Evolutionary conservation across 2,888 invertebrate species (phyloP).

Genomic region (Osmoderma eremita): DNA sequence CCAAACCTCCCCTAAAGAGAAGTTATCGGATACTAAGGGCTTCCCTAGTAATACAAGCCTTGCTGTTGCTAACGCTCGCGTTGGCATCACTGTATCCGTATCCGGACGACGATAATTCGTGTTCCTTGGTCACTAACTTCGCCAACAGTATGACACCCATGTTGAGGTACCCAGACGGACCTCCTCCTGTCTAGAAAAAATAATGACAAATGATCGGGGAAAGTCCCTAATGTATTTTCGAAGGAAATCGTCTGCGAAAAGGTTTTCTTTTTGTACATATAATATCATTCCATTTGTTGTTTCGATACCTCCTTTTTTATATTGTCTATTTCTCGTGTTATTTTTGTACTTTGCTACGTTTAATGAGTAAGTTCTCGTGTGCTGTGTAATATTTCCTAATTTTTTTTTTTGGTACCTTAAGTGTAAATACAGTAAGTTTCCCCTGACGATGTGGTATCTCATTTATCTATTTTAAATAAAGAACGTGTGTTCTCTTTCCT

Average conservation of each 20-base stretch:
- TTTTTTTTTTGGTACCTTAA: background rate
- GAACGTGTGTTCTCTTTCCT: too few species aligned
- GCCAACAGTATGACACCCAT: constrained; percentile 88
- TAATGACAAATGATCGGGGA: background rate
- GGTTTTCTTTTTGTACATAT: constrained; percentile 24
- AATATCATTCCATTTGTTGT: constrained; percentile 41
- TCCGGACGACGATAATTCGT: constrained; percentile 85
- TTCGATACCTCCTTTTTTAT: constrained; percentile 20
- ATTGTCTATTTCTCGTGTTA: constrained; percentile 1
- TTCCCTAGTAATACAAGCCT: constrained; percentile 92
- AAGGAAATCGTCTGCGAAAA: background rate
- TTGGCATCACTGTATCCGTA: constrained; percentile 93
- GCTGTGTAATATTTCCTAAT: background rate
- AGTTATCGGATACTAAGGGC: constrained; percentile 90
- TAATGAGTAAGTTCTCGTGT: too few species aligned
- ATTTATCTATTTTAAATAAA: constrained; percentile 1
- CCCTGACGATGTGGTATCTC: background rate
- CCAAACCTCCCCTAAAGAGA: constrained; percentile 70
- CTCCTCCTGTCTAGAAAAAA: constrained; percentile 82
- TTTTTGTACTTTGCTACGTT: constrained; percentile 6
- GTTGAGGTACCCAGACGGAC: constrained; percentile 90
- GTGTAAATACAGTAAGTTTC: background rate
- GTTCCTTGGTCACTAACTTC: constrained; percentile 85
- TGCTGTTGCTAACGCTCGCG: constrained; percentile 91
- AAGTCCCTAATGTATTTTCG: background rate